Conservation (phyloP, 2,888 invertebrate species). For the Epinotia ramella region DNA sequence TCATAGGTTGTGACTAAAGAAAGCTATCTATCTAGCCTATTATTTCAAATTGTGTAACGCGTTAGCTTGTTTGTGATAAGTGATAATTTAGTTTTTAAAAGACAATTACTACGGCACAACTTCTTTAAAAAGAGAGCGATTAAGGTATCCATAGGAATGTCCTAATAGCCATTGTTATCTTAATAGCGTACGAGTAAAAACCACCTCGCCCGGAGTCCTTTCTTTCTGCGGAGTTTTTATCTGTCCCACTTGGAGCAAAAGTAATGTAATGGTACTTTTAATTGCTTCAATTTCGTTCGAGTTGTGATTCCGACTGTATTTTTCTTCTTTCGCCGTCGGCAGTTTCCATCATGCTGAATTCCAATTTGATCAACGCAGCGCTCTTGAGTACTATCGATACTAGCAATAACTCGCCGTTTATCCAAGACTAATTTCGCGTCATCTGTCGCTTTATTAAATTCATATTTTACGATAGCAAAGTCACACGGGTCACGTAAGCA, state of each 20-base stretch:
- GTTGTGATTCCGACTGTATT: slow-evolving; percentile 1
- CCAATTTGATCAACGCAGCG: neutral
- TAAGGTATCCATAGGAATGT: slow-evolving; percentile 25
- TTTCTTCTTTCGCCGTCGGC: neutral
- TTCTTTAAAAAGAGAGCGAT: slow-evolving; percentile 18
- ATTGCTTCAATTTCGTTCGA: slow-evolving; percentile 27
- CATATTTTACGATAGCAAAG: slow-evolving; percentile 30
- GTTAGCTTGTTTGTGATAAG: slow-evolving; percentile 11
- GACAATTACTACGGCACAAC: slow-evolving; percentile 11
- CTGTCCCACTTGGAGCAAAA: slow-evolving; percentile 23
- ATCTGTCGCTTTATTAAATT: slow-evolving; percentile 22
- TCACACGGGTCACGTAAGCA: slow-evolving; percentile 38
- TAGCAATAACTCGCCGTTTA: slow-evolving; percentile 7
- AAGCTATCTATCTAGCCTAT: neutral
- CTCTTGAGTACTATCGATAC: neutral
- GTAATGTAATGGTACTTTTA: slow-evolving; percentile 31
- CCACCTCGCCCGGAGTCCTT: slow-evolving; percentile 17
- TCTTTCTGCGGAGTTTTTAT: slow-evolving; percentile 28
- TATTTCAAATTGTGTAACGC: neutral
- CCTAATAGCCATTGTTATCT: slow-evolving; percentile 33
- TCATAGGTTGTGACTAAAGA: neutral
- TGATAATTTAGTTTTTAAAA: slow-evolving; percentile 28
- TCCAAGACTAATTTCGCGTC: slow-evolving; percentile 11
- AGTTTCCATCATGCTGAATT: neutral
- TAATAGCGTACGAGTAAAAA: slow-evolving; percentile 24